Base-by-base conservation (phyloP, 2,888 invertebrate genomes). In the Criorhina ranunculi region DNA sequence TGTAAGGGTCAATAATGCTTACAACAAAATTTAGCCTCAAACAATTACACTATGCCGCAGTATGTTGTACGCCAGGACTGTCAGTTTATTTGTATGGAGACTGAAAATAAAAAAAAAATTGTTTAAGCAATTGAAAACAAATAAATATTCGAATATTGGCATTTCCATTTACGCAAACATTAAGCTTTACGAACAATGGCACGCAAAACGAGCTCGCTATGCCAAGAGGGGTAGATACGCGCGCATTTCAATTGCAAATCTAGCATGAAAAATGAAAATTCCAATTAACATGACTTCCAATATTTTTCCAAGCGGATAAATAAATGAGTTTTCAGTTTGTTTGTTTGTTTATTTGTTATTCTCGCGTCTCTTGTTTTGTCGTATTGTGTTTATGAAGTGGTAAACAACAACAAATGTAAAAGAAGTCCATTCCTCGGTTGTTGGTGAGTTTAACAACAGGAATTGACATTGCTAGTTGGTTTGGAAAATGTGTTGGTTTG, bases 251-350 rank as follows among this genome's bases (percentile, higher is more conserved):
- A 85, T 85, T 80, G 85, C 75, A 80, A 85, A 85, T 85, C 85
- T 85, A 79, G 75, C 85, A 85, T 85, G 85, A 80, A 85, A 85
- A 80, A 80, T 85, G 75, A 76, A 85, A 85, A 85, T 85, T 85
- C 76, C 85, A 85, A 85, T 85, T 85, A 85, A 85, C 79, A 85
- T 85, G 85, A 85, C 79, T 85, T 85, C 76, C 75, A 85, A 85
- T 80, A 85, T 85, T 85, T 85, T 85, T 85, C 85, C 85, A 85
- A 80, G 85, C 80, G 85, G 80, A 85, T 85, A 85, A 85, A 85
- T 85, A 85, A 85, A 85, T 80, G 80, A 85, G 85, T 80, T 80
- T 85, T 66, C 85, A 75, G 79, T 57, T 59, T 85, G 80, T 60
- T 76, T 76, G 70, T 79, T 79, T 76, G 70, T 79, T 79, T 85